Percentiles rank a stretch among this genome's conserved stretches.
Conservation (phyloP, 2,797 vertebrate genomes). For the Gymnothorax javanicus region DNA sequence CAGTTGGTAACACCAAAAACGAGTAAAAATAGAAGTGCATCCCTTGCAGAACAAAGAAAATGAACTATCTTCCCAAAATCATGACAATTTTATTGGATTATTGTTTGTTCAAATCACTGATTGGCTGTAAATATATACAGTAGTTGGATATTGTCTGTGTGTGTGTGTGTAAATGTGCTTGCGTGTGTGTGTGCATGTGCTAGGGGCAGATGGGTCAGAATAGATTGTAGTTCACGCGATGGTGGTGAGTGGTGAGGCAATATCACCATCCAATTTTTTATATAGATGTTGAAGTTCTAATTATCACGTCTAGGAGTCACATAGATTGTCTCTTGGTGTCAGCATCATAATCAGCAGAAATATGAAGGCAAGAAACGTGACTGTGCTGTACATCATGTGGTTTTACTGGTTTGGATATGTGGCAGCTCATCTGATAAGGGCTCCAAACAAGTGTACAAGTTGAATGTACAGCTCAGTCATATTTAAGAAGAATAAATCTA, state of each 20-base stretch:
- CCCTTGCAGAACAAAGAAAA: no score
- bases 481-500: not conserved
- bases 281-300: conserved; percentile 2
- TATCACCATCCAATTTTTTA: not conserved
- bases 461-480: not conserved
- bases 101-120: not conserved
- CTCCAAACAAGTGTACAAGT: not conserved
- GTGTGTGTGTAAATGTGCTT: not conserved
- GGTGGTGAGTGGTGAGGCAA: not conserved
- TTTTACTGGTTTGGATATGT: not conserved
- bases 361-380: not conserved
- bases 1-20: no score
- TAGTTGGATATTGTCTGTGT: not conserved
- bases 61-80: no score
- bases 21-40: no score
- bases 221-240: not conserved
- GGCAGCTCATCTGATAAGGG: not conserved
- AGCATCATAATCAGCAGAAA: not conserved
- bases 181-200: no score
- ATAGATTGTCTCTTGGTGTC: not conserved
- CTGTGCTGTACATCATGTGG: not conserved
- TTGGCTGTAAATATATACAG: not conserved
- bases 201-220: not conserved
- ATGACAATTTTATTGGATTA: not conserved
- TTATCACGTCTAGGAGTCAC: conserved; percentile 21